Base-by-base conservation (phyloP, 2,888 invertebrate species). In the Netelia fuscicornis region DNA sequence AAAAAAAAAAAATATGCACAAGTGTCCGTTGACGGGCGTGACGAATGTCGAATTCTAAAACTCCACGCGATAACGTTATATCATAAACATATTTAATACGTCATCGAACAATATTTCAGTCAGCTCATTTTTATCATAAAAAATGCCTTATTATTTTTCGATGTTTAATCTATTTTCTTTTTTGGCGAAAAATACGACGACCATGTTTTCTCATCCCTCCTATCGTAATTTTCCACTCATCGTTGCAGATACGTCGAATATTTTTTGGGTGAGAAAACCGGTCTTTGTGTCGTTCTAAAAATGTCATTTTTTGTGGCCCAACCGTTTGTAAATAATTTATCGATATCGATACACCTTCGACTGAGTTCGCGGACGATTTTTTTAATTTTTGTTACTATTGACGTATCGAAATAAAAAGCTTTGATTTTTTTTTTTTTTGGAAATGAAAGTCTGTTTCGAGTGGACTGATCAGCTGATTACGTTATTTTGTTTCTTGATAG, bases 21-120 rank as follows among this genome's bases (percentile, higher is more conserved):
- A 58, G 58, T 58, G 58, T 58, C 58, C n/a, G 58, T 17, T 58
- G 58, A 58, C 58, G 17, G 58, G 17, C 2, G 20, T 58, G 58
- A 58, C 23, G 9, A 9, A 58, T 58, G 17, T 23, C 9, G 58
- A 58, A 58, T 58, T 58, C 20, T n/a, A 58, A 20, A 58, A 58
- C 30, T 30, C 30, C 3, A 30, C 30, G 30, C 30, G 30, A 30
- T 30, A 30, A 30, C 30, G 58, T 20, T n/a, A 58, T 20, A 58
- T 58, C 20, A 58, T 23, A 20, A n/a, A 17, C n/a, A 58, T 58
- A 17, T 58, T 58, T 5, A 58, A 58, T 3, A 58, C n/a, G n/a
- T 58, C 58, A 20, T 58, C n/a, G 9, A 0, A 3, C 17, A 48
- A 48, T 48, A 13, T 48, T 2, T 3, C 13, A 13, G 48, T 1